phyloP scores from a whole-genome alignment of 2,797 vertebrate species.

The Argyrosomus regius region DNA sequence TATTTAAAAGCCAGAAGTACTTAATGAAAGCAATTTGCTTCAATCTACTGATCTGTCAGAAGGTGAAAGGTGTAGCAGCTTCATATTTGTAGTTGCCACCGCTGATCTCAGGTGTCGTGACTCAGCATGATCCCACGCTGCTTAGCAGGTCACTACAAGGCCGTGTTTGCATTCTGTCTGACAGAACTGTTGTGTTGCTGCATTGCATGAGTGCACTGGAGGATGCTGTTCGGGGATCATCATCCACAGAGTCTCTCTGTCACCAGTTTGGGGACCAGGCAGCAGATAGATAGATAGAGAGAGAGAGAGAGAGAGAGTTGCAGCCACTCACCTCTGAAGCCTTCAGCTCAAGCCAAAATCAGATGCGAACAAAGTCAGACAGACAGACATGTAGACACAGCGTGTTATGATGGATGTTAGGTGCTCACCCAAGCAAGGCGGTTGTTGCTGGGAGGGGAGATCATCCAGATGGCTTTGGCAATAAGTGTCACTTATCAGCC shows the following conservation, averaged over 20 bases:
- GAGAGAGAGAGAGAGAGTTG: slow-evolving; percentile 25
- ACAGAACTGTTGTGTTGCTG: slow-evolving; percentile 71
- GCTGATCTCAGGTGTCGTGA: slow-evolving; percentile 66
- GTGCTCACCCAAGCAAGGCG: slow-evolving; percentile 75
- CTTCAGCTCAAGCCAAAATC: slow-evolving; percentile 49
- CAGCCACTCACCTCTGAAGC: slow-evolving; percentile 64
- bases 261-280: slow-evolving; percentile 58
- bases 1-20: slow-evolving; percentile 11
- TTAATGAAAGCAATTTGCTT: slow-evolving; percentile 40
- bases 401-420: slow-evolving; percentile 75
- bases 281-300: slow-evolving; percentile 8
- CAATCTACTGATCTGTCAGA: slow-evolving; percentile 29
- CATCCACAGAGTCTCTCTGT: slow-evolving; percentile 48
- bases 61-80: slow-evolving; percentile 51
- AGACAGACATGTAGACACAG: slow-evolving; percentile 55
- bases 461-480: slow-evolving; percentile 79
- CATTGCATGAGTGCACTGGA: slow-evolving; percentile 69
- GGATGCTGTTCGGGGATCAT: slow-evolving; percentile 51
- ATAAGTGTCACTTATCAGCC: slow-evolving; percentile 85
- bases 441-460: slow-evolving; percentile 75
- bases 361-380: slow-evolving; percentile 53
- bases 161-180: slow-evolving; percentile 73
- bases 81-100: slow-evolving; percentile 57
- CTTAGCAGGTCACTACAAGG: slow-evolving; percentile 66
- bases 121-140: slow-evolving; percentile 69